Evolutionary conservation across 2,113 vertebrate genomes (phyloP).

Genomic region (Cryptomyrus ogoouensis): DNA sequence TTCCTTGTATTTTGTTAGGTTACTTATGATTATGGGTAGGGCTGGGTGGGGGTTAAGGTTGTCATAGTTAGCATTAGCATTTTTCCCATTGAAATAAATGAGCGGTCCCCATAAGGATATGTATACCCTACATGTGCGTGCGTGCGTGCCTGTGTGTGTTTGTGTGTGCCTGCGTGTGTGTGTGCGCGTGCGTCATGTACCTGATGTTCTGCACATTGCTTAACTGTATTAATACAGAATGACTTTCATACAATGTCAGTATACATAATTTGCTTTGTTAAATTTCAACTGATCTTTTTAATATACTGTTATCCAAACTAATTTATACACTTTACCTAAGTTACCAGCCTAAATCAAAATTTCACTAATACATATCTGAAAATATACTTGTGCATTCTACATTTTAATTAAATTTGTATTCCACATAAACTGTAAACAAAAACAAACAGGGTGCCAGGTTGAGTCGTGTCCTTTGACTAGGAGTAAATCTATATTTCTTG

Average conservation of each 20-base stretch:
- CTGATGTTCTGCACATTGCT: neutral
- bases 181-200: neutral
- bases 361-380: neutral
- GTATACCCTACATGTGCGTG: too few species aligned
- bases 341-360: neutral
- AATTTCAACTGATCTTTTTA: neutral
- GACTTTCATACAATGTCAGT: neutral
- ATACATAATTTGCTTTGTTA: neutral
- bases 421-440: neutral
- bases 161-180: too few species aligned
- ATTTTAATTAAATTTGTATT: neutral
- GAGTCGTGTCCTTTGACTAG: neutral
- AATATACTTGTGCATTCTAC: neutral
- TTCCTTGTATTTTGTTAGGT: too few species aligned
- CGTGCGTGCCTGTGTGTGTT: rapidly evolving
- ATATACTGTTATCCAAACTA: neutral
- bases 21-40: too few species aligned
- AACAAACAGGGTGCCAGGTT: neutral
- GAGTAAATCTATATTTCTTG: neutral
- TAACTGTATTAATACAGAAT: neutral
- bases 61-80: too few species aligned
- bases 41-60: too few species aligned
- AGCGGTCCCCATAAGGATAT: too few species aligned
- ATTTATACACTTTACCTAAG: neutral
- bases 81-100: too few species aligned